These are phyloP conservation scores for Drosophila lacteicornis DNA, from an alignment of 1,140 invertebrate species.

Conservation along the genomic window DNA sequence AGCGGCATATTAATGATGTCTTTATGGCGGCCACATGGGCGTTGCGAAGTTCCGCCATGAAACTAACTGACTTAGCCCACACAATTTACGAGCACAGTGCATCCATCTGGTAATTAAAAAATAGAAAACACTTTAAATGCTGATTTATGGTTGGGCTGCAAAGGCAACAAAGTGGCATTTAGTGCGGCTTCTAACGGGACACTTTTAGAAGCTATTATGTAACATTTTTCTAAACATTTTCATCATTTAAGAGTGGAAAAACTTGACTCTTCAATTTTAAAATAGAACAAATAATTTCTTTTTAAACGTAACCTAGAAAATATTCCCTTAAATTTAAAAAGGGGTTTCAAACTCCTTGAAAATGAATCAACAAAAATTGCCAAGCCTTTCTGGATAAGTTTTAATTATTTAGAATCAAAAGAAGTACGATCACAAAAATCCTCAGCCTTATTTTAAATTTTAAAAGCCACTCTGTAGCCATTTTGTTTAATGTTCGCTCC, in stretches of 20 bases:
- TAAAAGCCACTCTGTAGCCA: not conserved
- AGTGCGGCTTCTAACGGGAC: not conserved
- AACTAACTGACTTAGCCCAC: slow-evolving; percentile 29
- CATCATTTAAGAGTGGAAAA: no score
- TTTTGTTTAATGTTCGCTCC: not conserved
- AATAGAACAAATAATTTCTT: no score
- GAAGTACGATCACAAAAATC: no score
- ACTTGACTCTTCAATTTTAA: no score
- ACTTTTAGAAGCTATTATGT: not conserved
- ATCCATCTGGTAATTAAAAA: slow-evolving; percentile 79
- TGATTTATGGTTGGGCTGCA: slow-evolving; percentile 62
- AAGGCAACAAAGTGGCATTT: not conserved
- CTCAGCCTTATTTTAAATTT: no score
- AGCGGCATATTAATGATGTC: slow-evolving; percentile 69
- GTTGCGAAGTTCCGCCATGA: not conserved
- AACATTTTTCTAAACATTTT: not conserved
- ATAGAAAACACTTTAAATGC: slow-evolving; percentile 58
- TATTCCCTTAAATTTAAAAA: no score
- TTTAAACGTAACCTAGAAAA: no score
- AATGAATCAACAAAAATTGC: no score
- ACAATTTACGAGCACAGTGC: slow-evolving; percentile 66
- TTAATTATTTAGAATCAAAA: no score
- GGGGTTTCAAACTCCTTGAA: no score
- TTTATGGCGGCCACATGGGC: slow-evolving; percentile 42
- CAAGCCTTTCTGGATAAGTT: no score